Percentiles rank a stretch among this genome's conserved stretches.
phyloP scores from a whole-genome alignment of 2,888 invertebrate species.

The Eupeodes latifasciatus region DNA sequence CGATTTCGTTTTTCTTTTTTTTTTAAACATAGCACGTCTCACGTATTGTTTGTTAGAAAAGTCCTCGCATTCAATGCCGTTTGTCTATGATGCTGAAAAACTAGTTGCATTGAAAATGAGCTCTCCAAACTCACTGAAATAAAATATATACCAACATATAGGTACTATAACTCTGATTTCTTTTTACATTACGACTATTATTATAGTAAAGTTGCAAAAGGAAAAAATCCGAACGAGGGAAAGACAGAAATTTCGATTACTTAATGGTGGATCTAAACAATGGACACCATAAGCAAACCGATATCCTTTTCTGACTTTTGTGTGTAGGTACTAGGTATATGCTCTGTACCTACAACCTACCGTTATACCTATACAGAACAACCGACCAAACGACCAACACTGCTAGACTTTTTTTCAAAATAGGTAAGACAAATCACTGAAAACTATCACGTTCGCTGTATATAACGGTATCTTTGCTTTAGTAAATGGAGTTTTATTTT shows the following conservation, averaged over 20 bases:
- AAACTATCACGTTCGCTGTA: slow-evolving; percentile 69
- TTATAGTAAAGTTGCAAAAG: background rate
- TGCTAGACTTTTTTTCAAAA: slow-evolving; percentile 28
- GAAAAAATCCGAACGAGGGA: slow-evolving; percentile 43
- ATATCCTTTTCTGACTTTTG: background rate
- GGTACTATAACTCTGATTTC: slow-evolving; percentile 3
- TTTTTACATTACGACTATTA: background rate
- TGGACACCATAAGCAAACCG: slow-evolving; percentile 9
- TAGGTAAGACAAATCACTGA: slow-evolving; percentile 66
- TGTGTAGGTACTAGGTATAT: no score
- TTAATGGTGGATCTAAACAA: slow-evolving; percentile 56
- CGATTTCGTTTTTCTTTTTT: background rate
- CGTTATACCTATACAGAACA: no score
- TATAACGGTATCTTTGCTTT: slow-evolving; percentile 52
- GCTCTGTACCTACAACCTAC: no score
- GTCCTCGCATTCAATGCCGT: background rate
- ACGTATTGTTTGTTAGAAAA: slow-evolving; percentile 6
- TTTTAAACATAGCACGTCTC: background rate
- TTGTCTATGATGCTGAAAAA: background rate
- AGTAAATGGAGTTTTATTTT: slow-evolving; percentile 47
- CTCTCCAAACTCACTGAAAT: background rate
- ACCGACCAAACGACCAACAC: background rate
- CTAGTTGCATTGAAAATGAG: slow-evolving; percentile 36
- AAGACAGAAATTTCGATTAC: slow-evolving; percentile 66
- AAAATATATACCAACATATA: background rate